Evolutionary conservation across 2,888 invertebrate genomes (phyloP), one percentile per base, ranked within the genome.

Genomic region (Brachycybe producta): DNA sequence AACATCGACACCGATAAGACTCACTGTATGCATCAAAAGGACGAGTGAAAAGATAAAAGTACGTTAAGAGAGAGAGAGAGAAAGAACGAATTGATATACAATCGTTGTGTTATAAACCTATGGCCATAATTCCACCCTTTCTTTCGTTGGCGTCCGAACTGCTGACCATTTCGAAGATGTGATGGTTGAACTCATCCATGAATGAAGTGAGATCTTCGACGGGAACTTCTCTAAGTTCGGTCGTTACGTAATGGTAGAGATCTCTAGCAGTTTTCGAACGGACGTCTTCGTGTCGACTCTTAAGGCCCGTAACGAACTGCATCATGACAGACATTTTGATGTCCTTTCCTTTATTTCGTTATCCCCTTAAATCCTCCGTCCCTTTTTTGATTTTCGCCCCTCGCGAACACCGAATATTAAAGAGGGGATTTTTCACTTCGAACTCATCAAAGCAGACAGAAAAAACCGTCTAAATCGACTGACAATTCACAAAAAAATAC

Each of bases 91-190:
- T 8, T 27, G 23, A 26, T 21, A 8, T n/a, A n/a, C n/a, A n/a
- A 15, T 8, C 15, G 15, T 8, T 11, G 34, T 27, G 26, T 47
- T 42, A 48, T 53, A 56, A 56, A 61, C 64, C 59, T 62, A 95
- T 95, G 5, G 94, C 92, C 50, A 94, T 69, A 56, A 94, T 91
- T 49, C 91, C 94, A 52, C 94, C 94, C 70, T 92, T 94, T 64
- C 87, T 88, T 66, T 94, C 94, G 68, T 87, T 85, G 30, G 84
- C 80, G 66, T 95, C 92, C 40, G 82, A 79, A 59, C 88, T 86
- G 13, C 87, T 86, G 2, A 94, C 88, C 92, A 95, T 90, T 66
- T 91, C 88, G 66, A 87, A 88, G 57, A 95, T 92, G 63, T 90
- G 86, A 63, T 88, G 86, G 66, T 92, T 92, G 64, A 94, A 90